These are phyloP conservation scores for Mesochorus sp. DNA, from an alignment of 2,888 invertebrate genomes.

Conservation along the genomic window DNA sequence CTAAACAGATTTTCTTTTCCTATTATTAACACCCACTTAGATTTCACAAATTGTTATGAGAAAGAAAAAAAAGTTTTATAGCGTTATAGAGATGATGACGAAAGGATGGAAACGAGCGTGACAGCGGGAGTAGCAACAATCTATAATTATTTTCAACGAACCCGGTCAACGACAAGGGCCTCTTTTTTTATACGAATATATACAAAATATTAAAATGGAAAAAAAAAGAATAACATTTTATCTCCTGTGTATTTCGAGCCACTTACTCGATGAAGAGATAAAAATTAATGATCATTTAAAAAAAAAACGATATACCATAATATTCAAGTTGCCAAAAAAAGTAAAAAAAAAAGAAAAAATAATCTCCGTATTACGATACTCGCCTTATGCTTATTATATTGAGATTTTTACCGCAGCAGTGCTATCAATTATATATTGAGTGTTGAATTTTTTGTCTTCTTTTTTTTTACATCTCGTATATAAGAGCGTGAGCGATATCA, in stretches of 20 bases:
- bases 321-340: constrained; percentile 40
- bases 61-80: background rate
- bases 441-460: constrained; percentile 17
- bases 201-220: constrained; percentile 13
- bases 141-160: constrained; percentile 26
- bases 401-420: constrained; percentile 19
- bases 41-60: background rate
- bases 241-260: constrained; percentile 39
- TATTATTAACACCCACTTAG: constrained; percentile 16
- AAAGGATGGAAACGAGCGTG: background rate
- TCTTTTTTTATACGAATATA: constrained; percentile 48
- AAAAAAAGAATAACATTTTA: background rate
- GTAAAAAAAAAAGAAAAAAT: background rate
- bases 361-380: constrained; percentile 17
- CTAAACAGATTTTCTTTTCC: constrained; percentile 24
- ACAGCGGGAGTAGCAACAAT: constrained; percentile 19
- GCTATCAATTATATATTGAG: constrained; percentile 29
- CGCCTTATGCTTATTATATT: constrained; percentile 9
- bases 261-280: constrained; percentile 2
- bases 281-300: constrained; percentile 28
- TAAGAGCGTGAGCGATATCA: constrained; percentile 26
- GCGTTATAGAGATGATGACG: constrained; percentile 2
- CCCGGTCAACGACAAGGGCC: constrained; percentile 9
- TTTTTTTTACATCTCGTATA: constrained; percentile 47
- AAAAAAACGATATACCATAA: constrained; percentile 1